Percentiles rank a stretch among this genome's conserved stretches.
Conservation (phyloP, 92 coral and sea anemone species). For the Heliopora coerulea region DNA sequence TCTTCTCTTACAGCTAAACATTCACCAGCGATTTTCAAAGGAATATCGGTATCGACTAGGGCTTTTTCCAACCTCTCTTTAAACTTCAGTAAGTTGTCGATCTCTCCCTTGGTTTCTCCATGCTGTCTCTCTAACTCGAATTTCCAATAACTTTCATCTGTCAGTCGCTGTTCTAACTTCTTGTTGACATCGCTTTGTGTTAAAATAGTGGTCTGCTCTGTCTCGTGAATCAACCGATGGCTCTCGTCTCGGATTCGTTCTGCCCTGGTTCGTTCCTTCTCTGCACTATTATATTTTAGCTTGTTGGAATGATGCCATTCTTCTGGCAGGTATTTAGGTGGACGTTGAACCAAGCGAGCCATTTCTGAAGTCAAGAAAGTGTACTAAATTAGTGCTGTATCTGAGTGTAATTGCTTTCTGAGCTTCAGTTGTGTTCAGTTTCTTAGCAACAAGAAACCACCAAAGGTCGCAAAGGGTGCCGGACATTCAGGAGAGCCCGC, state of each 20-base stretch:
- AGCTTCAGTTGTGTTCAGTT: not conserved
- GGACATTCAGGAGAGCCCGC: slow-evolving; percentile 31
- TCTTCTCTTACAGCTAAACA: slow-evolving; percentile 88
- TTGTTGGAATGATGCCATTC: slow-evolving; percentile 95
- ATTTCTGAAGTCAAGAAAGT: slow-evolving; percentile 44
- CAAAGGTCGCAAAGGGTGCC: slow-evolving; percentile 30
- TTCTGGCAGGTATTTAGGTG: slow-evolving; percentile 93
- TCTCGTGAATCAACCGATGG: slow-evolving; percentile 80
- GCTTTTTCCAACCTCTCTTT: slow-evolving; percentile 81
- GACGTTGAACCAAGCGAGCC: slow-evolving; percentile 95
- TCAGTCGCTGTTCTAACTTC: slow-evolving; percentile 87
- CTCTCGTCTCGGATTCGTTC: slow-evolving; percentile 98
- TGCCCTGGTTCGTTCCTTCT: slow-evolving; percentile 81
- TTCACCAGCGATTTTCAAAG: slow-evolving; percentile 85
- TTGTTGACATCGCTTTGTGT: slow-evolving; percentile 92
- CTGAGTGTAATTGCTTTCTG: no score
- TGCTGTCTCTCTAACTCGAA: slow-evolving; percentile 87
- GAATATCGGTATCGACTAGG: slow-evolving; percentile 84
- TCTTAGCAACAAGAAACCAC: slow-evolving; percentile 54
- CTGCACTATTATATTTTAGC: slow-evolving; percentile 84
- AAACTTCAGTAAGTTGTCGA: slow-evolving; percentile 66
- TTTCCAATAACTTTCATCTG: slow-evolving; percentile 92
- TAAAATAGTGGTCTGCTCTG: slow-evolving; percentile 81
- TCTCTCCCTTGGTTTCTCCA: slow-evolving; percentile 75
- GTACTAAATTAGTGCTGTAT: no score